Evolutionary conservation across 2,797 vertebrate species (phyloP), one percentile per base, ranked within the genome.

Genomic region (Linurgus olivaceus): DNA sequence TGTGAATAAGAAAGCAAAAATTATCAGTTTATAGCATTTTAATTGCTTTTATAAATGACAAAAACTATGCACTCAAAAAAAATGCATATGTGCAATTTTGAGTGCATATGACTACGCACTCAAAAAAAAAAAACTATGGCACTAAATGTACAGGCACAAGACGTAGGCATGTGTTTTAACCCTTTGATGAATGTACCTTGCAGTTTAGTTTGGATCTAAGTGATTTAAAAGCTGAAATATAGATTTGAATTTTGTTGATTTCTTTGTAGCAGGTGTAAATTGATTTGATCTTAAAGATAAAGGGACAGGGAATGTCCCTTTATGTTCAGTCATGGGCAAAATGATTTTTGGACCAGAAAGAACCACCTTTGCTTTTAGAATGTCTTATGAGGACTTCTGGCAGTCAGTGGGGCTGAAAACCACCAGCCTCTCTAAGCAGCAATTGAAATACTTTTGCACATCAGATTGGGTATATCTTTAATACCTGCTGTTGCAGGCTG

Each of bases 291-390:
- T 31, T 59, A 31, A 75, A 63, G 24, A 17, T 2, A 28, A 33
- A 51, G 3, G 3, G 3, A 7, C 17, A 11, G 9, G 8, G 6
- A 1, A 5, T 26, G n/a, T n/a, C n/a, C n/a, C n/a, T n/a, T n/a
- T n/a, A n/a, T n/a, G 19, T n/a, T 84, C 8, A 24, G 18, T 47
- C 19, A n/a, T 1, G 1, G 8, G 5, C 7, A 63, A 38, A 35
- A 11, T 23, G 1, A 23, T 57, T 59, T 81, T 54, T 62, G 5
- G 6, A n/a, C 44, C 26, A n/a, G 20, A 67, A 62, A 58, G 29
- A 40, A 8, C 7, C 37, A 18, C 19, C 18, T 76, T 59, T 55
- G 16, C 3, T 77, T 87, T 72, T 13, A 57, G 23, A 35, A 25
- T 21, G 15, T 25, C 16, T 31, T 37, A 5, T 0, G 3, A 78